Evolutionary conservation across 2,888 invertebrate genomes (phyloP).

Genomic region (Agriopis aurantiaria): DNA sequence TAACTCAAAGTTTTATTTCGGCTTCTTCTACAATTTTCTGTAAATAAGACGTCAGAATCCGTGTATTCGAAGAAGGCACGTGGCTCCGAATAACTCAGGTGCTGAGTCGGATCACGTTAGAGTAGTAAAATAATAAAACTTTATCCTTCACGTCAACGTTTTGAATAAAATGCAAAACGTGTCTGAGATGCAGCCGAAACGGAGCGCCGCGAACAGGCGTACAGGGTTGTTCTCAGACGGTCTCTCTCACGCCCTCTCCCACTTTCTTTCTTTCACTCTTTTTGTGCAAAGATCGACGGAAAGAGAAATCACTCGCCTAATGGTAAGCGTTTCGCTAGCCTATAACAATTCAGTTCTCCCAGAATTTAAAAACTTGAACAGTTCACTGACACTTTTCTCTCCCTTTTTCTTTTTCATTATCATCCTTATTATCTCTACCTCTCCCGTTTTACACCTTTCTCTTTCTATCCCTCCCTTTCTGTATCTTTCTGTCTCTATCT

Average conservation of each 20-base stretch:
- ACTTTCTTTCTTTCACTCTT: not conserved
- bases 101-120: slow-evolving; percentile 78
- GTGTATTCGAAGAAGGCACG: slow-evolving; percentile 22
- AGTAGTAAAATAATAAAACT: slow-evolving; percentile 86
- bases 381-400: too few relatives aligned
- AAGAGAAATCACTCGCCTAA: too few relatives aligned
- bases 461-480: too few relatives aligned
- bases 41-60: slow-evolving; percentile 33
- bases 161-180: slow-evolving; percentile 86
- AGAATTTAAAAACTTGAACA: too few relatives aligned
- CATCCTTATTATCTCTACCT: too few relatives aligned
- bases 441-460: too few relatives aligned
- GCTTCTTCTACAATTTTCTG: not conserved
- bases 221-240: slow-evolving; percentile 50
- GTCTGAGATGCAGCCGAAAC: slow-evolving; percentile 83
- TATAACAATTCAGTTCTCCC: too few relatives aligned
- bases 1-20: not conserved
- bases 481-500: too few relatives aligned
- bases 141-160: slow-evolving; percentile 83
- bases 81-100: slow-evolving; percentile 56
- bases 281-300: not conserved
- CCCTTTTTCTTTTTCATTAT: too few relatives aligned
- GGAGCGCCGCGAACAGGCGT: slow-evolving; percentile 49
- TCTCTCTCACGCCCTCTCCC: not conserved
- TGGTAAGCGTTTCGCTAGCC: too few relatives aligned